These are phyloP conservation scores for Calliphora vicina DNA, from an alignment of 1,140 invertebrate species.

Conservation along the genomic window DNA sequence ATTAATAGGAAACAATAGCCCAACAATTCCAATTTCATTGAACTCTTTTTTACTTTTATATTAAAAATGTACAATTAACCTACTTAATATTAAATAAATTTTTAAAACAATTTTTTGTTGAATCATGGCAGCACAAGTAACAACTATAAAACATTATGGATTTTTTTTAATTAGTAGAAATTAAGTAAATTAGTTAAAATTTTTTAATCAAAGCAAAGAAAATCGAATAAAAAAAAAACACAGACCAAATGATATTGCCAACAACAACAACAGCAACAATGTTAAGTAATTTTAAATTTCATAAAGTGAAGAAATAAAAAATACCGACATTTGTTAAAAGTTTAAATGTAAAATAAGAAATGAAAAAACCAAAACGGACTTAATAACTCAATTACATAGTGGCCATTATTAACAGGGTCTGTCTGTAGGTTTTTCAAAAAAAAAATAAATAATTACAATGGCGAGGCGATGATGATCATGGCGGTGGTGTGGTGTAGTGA, in stretches of 20 bases:
- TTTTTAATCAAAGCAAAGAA: background rate
- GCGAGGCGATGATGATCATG: background rate
- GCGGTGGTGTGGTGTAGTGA: background rate
- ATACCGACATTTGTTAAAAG: background rate
- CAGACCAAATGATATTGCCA: background rate
- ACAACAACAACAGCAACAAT: background rate
- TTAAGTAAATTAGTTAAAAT: constrained; percentile 13
- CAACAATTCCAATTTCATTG: background rate
- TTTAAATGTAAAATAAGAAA: background rate
- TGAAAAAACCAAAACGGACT: background rate
- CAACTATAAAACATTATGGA: background rate
- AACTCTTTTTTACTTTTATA: background rate
- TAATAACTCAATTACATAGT: constrained; percentile 10
- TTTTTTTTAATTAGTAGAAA: background rate
- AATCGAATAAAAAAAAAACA: background rate
- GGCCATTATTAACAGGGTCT: background rate
- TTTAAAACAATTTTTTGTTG: background rate
- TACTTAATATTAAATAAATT: background rate
- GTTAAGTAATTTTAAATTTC: background rate
- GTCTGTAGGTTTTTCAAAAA: background rate
- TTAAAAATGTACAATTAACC: constrained; percentile 6
- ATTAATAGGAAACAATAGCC: too few species aligned
- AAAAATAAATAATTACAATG: background rate
- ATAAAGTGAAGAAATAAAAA: background rate
- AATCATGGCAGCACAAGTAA: background rate